Evolutionary conservation across 2,797 vertebrate genomes (phyloP).

Genomic region (Erpetoichthys calabaricus): DNA sequence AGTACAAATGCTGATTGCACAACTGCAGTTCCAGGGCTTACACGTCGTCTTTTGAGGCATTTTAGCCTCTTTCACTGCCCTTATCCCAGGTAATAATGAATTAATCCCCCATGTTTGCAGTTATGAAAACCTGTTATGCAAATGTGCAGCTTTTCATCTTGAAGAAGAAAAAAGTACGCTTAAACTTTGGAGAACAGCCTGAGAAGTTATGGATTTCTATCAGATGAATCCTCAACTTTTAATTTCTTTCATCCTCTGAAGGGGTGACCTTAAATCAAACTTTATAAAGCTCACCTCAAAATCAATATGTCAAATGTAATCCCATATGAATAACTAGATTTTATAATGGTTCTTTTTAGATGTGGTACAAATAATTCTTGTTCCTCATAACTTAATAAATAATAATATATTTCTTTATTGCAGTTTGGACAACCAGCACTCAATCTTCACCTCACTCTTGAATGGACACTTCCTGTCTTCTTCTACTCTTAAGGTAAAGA

Average conservation of each 20-base stretch:
- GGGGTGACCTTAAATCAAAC: too few species aligned
- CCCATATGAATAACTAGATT: too few species aligned
- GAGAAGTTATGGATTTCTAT: too few species aligned
- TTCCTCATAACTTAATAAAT: not conserved
- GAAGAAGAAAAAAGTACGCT: too few species aligned
- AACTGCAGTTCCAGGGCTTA: not conserved
- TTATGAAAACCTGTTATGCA: too few species aligned
- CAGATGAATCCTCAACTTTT: too few species aligned
- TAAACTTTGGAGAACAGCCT: too few species aligned
- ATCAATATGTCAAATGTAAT: too few species aligned
- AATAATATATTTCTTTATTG: slow-evolving; percentile 3
- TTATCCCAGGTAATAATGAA: slow-evolving; percentile 11
- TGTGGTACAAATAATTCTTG: slow-evolving; percentile 2
- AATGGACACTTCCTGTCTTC: slow-evolving; percentile 15
- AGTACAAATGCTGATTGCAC: slow-evolving; percentile 8
- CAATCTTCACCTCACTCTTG: slow-evolving; percentile 10
- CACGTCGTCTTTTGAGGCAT: slow-evolving; percentile 11
- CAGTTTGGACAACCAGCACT: slow-evolving; percentile 9
- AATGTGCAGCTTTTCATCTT: too few species aligned
- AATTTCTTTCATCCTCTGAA: too few species aligned
- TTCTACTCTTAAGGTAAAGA: slow-evolving; percentile 6
- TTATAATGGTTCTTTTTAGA: not conserved
- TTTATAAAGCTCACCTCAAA: too few species aligned
- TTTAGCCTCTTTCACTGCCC: slow-evolving; percentile 12
- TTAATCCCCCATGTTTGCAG: too few species aligned